phyloP scores from a whole-genome alignment of 2,797 vertebrate species.

The Sebastiscus tertius region DNA sequence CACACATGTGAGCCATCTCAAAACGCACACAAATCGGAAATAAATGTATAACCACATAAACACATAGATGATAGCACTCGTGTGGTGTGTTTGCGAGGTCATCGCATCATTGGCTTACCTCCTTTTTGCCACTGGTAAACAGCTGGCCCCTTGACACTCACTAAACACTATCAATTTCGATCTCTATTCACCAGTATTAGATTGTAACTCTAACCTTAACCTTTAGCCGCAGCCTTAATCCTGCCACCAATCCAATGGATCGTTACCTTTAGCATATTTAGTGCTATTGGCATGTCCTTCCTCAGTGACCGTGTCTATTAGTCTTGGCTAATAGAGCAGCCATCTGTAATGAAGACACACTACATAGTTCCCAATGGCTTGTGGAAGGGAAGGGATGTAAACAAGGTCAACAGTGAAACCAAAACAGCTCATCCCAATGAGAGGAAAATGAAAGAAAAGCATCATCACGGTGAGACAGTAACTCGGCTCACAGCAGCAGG shows the following conservation, averaged over 20 bases:
- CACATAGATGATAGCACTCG: not conserved
- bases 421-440: slow-evolving; percentile 28
- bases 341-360: slow-evolving; percentile 67
- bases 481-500: slow-evolving; percentile 1
- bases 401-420: slow-evolving; percentile 66
- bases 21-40: slow-evolving; percentile 29
- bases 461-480: slow-evolving; percentile 9
- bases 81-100: not conserved
- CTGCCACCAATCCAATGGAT: slow-evolving; percentile 40
- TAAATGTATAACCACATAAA: slow-evolving; percentile 24
- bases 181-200: slow-evolving; percentile 6
- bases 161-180: slow-evolving; percentile 26
- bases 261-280: slow-evolving; percentile 58
- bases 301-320: slow-evolving; percentile 61
- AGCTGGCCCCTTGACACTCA: slow-evolving; percentile 22
- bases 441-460: slow-evolving; percentile 33
- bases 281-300: slow-evolving; percentile 58
- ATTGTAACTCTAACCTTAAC: slow-evolving; percentile 38
- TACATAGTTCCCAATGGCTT: slow-evolving; percentile 50
- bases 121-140: slow-evolving; percentile 16
- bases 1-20: not conserved
- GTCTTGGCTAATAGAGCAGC: slow-evolving; percentile 65
- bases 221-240: slow-evolving; percentile 47
- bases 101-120: slow-evolving; percentile 20
- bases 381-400: slow-evolving; percentile 56